Evolutionary conservation across 2,113 vertebrate species (phyloP), one percentile per base, ranked within the genome.

Genomic region (Rhinoderma darwinii): DNA sequence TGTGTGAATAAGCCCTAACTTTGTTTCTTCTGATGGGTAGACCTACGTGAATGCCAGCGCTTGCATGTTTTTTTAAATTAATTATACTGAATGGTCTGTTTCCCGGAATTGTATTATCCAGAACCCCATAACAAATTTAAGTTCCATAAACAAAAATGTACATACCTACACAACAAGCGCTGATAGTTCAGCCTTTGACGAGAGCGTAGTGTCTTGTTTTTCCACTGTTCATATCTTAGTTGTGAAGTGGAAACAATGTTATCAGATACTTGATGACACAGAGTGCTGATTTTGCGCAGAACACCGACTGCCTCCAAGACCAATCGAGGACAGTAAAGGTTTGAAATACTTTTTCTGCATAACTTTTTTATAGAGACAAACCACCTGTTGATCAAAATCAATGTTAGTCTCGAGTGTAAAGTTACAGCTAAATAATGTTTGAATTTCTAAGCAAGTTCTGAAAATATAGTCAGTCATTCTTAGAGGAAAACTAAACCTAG

Each of bases 151-250:
- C 84, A 0, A 0, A n/a, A 1, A 68, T 11, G 37, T 51, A 2
- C 89, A 4, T 30, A 96, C 95, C 95, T 94, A 77, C 15, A 85
- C 2, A 91, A 27, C 93, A 96, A 92, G 4, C 91, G 89, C 3
- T 92, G 41, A 50, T 92, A 95, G 84, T 93, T 96, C 41, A 88
- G 91, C 37, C 95, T 91, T 89, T 96, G 95, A 14, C 95, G 92
- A 0, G 95, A 96, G 1, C 92, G 93, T 6, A 96, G 88, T 0
- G 27, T 79, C 54, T 86, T 93, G 41, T 79, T 88, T 6, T 88
- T 43, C 95, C 95, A 95, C 86, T 94, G 93, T 4, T 12, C 0
- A 68, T 90, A 90, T 14, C 91, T 88, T 77, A 85, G 17, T 50
- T 88, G 88, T 2, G 84, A 54, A 37, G 89, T 84, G 30, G 88